Conservation (phyloP, 2,888 invertebrate genomes). For the Achlya flavicornis region DNA sequence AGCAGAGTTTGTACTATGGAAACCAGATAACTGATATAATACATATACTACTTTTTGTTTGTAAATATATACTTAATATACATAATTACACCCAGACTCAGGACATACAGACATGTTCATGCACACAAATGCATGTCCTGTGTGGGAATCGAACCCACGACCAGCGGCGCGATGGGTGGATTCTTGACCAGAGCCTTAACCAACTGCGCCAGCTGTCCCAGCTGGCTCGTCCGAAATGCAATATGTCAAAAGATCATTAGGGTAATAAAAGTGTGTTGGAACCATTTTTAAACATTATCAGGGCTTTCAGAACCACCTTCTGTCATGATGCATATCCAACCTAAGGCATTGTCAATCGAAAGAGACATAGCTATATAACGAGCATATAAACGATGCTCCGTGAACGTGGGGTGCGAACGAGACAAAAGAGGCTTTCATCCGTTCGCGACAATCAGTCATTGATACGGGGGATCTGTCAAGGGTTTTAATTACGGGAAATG, state of each 20-base stretch:
- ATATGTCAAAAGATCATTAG: not conserved
- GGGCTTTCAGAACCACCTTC: not conserved
- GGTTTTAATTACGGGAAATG: slow-evolving; percentile 8
- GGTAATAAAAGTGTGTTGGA: not conserved
- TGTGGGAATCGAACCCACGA: too few species aligned
- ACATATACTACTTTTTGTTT: too few species aligned
- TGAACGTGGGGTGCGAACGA: not conserved
- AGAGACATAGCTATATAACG: not conserved
- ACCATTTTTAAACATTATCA: not conserved
- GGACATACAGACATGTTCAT: too few species aligned
- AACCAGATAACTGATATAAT: too few species aligned
- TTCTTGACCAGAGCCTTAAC: too few species aligned
- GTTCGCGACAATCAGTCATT: slow-evolving; percentile 3
- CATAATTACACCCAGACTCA: too few species aligned
- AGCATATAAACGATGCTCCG: not conserved
- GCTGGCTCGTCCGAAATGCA: too few species aligned
- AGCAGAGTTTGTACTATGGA: too few species aligned
- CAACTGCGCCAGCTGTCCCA: too few species aligned
- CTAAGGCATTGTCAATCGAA: not conserved
- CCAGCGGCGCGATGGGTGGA: too few species aligned
- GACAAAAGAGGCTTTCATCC: slow-evolving; percentile 5
- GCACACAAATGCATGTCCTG: too few species aligned
- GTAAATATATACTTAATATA: too few species aligned
- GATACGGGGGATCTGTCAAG: slow-evolving; percentile 7
- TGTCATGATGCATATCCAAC: not conserved